Base-by-base conservation (phyloP, 2,888 invertebrate species). In the Strigamia crassipes region DNA sequence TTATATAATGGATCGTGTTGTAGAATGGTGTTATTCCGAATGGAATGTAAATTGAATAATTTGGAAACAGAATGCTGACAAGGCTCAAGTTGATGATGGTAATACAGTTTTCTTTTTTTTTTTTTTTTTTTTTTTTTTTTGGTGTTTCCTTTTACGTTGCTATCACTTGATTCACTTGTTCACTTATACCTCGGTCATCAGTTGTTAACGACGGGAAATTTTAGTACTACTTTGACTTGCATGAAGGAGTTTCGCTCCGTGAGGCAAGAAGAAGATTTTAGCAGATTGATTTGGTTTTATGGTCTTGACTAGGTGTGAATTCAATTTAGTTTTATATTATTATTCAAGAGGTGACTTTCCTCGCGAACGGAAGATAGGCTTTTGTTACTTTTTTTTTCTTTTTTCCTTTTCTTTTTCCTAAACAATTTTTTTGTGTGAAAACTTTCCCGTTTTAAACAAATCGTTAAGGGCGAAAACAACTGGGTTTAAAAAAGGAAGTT, bases 201-300 rank as follows among this genome's bases (percentile, higher is more conserved):
- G 73, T 73, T n/a, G 73, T 73, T 73, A 73, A 73, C 73, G 73
- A 73, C 73, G 73, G 31, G 73, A 73, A 56, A 73, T 73, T 73
- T 73, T 73, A 73, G 73, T 8, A 31, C 73, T 31, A 73, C 73
- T 73, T 73, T 73, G 73, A 73, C 73, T 73, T 73, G 73, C 73
- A 73, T 73, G 73, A 73, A 73, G 73, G 73, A 73, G 73, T 31
- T 31, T 73, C 73, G 73, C 56, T 56, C 23, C 73, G 23, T 27
- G 73, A 73, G 73, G 73, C 27, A 73, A 73, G 73, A 73, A 27
- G 73, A 31, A 73, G 73, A 73, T 73, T 73, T 73, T 73, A 73
- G 73, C 73, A 73, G 73, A 73, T 73, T 73, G 73, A 73, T 73
- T 73, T 73, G 73, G 73, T 73, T 73, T 73, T 73, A 73, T 31